Evolutionary conservation across 2,113 vertebrate genomes (phyloP).

Genomic region (Tympanuchus pallidicinctus): DNA sequence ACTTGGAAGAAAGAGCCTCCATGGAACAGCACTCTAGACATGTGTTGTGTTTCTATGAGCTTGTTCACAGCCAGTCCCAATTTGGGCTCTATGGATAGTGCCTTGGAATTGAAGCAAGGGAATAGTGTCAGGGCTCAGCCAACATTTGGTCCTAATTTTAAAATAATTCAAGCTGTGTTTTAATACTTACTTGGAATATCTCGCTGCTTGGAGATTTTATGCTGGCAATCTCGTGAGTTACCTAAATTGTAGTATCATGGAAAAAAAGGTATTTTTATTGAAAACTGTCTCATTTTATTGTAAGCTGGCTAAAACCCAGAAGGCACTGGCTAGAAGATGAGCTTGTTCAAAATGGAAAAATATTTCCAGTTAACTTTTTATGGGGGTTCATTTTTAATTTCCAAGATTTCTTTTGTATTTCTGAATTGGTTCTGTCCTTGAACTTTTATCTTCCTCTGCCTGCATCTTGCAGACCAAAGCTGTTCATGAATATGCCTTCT

Average conservation of each 20-base stretch:
- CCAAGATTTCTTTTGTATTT: background rate
- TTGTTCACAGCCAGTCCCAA: background rate
- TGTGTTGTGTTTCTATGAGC: background rate
- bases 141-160: background rate
- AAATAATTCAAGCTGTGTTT: background rate
- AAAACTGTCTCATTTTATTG: background rate
- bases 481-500: background rate
- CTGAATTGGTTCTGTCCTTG: background rate
- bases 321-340: background rate
- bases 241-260: background rate
- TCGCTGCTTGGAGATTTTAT: background rate
- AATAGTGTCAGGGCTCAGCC: background rate
- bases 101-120: background rate
- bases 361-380: background rate
- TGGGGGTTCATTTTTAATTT: background rate
- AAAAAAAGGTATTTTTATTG: background rate
- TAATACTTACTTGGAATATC: background rate
- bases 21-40: background rate
- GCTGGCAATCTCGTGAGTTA: background rate
- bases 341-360: conserved; percentile 24
- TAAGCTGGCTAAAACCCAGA: conserved; percentile 4
- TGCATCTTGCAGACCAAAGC: background rate
- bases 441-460: background rate
- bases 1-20: background rate
- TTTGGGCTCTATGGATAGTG: background rate